phyloP scores from a whole-genome alignment of 1,140 invertebrate species.

The Philotrypesis tridentata region DNA sequence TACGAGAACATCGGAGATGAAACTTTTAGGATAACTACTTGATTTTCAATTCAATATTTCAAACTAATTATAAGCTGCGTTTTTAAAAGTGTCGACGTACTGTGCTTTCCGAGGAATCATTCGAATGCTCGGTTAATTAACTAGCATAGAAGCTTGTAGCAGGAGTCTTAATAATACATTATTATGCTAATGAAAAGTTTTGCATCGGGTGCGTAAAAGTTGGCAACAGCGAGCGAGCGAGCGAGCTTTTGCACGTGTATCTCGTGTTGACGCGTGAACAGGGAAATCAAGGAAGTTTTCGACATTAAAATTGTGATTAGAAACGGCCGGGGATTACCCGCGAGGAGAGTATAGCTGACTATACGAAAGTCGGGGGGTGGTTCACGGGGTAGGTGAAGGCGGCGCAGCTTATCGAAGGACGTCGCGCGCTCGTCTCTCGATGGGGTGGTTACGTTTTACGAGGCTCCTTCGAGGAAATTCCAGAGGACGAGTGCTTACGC shows the following conservation, averaged over 20 bases:
- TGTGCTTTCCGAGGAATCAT: background rate
- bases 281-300: slow-evolving; percentile 37
- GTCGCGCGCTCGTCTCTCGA: slow-evolving; percentile 57
- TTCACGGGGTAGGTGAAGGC: slow-evolving; percentile 18
- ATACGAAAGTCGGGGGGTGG: background rate
- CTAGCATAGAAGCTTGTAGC: background rate
- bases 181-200: slow-evolving; percentile 34
- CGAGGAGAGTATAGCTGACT: background rate
- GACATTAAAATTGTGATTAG: slow-evolving; percentile 47
- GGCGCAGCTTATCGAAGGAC: slow-evolving; percentile 57
- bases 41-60: background rate
- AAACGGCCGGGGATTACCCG: slow-evolving; percentile 30
- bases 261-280: slow-evolving; percentile 35
- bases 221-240: background rate
- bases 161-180: slow-evolving; percentile 15
- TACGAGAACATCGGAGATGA: too few species aligned
- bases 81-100: background rate
- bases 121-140: slow-evolving; percentile 12
- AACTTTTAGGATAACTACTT: background rate
- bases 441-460: slow-evolving; percentile 70
- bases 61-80: background rate
- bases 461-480: slow-evolving; percentile 63
- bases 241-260: slow-evolving; percentile 1
- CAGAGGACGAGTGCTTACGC: slow-evolving; percentile 15
- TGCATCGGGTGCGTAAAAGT: slow-evolving; percentile 5